Evolutionary conservation across 2,113 vertebrate species (phyloP).

Genomic region (Chamaetylas fuelleborni): DNA sequence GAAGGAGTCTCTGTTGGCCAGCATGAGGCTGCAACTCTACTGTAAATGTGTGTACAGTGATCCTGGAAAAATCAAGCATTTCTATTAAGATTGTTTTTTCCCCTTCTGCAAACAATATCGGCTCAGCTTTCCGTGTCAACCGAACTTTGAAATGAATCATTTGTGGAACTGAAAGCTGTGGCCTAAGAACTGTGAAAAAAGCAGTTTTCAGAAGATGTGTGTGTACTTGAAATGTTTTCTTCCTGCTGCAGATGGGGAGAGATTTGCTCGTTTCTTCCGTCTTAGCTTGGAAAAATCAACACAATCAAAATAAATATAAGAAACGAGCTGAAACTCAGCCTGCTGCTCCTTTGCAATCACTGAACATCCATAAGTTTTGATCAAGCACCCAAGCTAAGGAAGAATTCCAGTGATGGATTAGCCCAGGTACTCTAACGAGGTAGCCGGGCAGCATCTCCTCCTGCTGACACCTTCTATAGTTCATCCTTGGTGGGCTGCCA

Average conservation of each 20-base stretch:
- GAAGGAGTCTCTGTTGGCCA: neutral
- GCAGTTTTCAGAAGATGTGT: neutral
- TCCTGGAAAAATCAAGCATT: neutral
- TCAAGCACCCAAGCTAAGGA: neutral
- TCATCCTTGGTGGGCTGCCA: neutral
- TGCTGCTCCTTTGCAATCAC: neutral
- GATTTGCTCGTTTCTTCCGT: neutral
- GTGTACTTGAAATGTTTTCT: constrained; percentile 2
- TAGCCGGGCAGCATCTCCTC: neutral
- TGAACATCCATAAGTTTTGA: neutral
- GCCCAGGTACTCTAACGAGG: neutral
- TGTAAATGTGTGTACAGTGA: neutral
- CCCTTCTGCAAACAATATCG: constrained; percentile 1
- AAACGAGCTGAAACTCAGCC: neutral
- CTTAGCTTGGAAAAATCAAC: neutral
- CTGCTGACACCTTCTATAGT: fast-evolving
- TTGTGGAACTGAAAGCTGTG: neutral
- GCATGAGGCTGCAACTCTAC: neutral
- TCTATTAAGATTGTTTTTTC: neutral
- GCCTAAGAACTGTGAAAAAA: neutral
- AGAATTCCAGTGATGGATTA: neutral
- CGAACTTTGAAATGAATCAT: constrained; percentile 4
- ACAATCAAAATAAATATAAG: neutral
- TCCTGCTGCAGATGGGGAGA: neutral
- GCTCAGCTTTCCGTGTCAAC: neutral